Evolutionary conservation across 2,797 vertebrate species (phyloP).

Genomic region (Pitangus sulphuratus): DNA sequence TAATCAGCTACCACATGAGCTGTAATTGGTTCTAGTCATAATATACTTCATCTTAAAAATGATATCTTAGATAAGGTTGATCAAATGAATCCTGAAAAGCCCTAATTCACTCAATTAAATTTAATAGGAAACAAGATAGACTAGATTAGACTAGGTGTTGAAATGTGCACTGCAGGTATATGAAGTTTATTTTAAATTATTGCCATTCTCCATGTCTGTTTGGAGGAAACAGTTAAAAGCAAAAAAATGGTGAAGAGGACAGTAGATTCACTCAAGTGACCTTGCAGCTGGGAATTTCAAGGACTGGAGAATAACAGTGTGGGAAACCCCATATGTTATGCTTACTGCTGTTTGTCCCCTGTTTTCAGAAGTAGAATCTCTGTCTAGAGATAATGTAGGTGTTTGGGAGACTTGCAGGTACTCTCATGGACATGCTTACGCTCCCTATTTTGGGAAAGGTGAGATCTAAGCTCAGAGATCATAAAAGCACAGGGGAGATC

Average conservation of each 20-base stretch:
- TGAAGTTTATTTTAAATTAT: not conserved
- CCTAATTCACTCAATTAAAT: not conserved
- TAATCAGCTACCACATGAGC: not conserved
- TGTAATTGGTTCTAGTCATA: not conserved
- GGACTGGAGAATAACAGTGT: not conserved
- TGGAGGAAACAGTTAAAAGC: not conserved
- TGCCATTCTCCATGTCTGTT: not conserved
- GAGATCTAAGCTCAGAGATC: not conserved
- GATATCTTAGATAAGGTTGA: fast-evolving
- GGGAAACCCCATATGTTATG: not conserved
- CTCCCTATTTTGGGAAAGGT: not conserved
- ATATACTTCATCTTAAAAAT: not conserved
- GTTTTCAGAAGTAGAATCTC: not conserved
- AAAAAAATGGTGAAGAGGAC: not conserved
- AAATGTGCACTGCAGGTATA: not conserved
- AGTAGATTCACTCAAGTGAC: not conserved
- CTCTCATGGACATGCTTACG: not conserved
- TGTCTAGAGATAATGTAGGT: not conserved
- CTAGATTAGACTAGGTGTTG: not conserved
- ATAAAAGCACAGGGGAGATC: not conserved
- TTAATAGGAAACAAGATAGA: not conserved
- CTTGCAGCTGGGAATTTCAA: not conserved
- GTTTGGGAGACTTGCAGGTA: not conserved
- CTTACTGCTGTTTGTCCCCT: not conserved
- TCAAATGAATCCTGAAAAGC: not conserved